phyloP scores from a whole-genome alignment of 2,888 invertebrate genomes.

The Acronicta aceris region DNA sequence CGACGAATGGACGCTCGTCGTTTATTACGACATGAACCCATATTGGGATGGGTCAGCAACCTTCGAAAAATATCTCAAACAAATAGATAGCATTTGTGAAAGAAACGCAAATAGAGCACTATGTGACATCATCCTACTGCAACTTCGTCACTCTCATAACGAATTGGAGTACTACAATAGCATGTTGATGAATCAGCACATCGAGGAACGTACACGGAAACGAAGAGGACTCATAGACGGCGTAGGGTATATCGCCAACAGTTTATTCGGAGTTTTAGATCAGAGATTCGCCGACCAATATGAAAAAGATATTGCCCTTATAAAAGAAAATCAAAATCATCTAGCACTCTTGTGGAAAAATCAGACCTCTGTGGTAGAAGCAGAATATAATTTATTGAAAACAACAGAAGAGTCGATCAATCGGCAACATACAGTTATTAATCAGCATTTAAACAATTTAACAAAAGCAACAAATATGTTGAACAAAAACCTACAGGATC shows the following conservation, averaged over 20 bases:
- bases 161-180: background rate
- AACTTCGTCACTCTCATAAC: background rate
- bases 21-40: background rate
- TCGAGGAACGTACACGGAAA: background rate
- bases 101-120: background rate
- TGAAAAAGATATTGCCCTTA: conserved; percentile 19
- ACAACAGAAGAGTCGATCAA: background rate
- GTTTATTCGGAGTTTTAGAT: conserved; percentile 40
- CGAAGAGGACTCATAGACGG: conserved; percentile 32
- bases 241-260: conserved; percentile 34
- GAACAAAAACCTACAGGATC: too few relatives aligned
- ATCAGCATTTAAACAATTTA: too few relatives aligned
- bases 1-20: background rate
- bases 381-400: background rate
- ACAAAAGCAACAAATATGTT: too few relatives aligned
- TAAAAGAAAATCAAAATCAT: background rate
- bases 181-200: background rate
- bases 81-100: background rate
- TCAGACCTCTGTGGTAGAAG: background rate
- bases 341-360: background rate
- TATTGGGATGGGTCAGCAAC: background rate
- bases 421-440: too few relatives aligned
- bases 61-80: background rate
- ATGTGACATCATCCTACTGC: background rate
- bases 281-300: conserved; percentile 32